phyloP scores from a whole-genome alignment of 2,888 invertebrate genomes.

The Hedya salicella region DNA sequence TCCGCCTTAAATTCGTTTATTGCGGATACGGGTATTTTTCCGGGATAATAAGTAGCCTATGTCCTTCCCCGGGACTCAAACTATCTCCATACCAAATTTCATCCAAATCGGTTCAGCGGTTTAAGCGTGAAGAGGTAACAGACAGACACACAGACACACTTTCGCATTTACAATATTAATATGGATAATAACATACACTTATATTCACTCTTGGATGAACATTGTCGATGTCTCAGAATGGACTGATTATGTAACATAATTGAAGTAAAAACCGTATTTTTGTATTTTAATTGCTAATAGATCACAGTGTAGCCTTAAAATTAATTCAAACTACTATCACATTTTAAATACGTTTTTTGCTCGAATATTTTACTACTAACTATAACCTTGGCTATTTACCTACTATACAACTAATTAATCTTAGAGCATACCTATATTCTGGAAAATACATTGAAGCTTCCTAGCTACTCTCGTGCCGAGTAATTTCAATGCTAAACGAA shows the following conservation, averaged over 20 bases:
- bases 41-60: too few species aligned
- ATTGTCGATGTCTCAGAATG: constrained; percentile 15
- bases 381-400: constrained; percentile 8
- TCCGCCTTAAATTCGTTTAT: too few species aligned
- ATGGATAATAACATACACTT: not conserved
- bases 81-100: too few species aligned
- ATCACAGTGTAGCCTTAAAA: not conserved
- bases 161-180: too few species aligned
- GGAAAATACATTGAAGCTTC: constrained; percentile 1
- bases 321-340: not conserved
- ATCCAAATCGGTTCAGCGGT: too few species aligned
- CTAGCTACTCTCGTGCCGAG: constrained; percentile 19
- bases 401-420: constrained; percentile 3
- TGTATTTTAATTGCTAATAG: not conserved
- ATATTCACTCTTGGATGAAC: not conserved
- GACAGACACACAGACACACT: too few species aligned
- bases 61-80: too few species aligned
- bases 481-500: constrained; percentile 15
- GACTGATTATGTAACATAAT: not conserved
- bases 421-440: constrained; percentile 13
- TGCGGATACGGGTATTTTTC: too few species aligned
- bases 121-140: too few species aligned
- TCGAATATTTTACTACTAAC: constrained; percentile 4
- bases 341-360: constrained; percentile 21
- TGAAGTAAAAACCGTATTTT: constrained; percentile 23